A percentile compares a stretch with the other conserved stretches of the same genome.
These are phyloP conservation scores for Psilanteris sp. DNA, from an alignment of 1,140 invertebrate species.

Conservation along the genomic window DNA sequence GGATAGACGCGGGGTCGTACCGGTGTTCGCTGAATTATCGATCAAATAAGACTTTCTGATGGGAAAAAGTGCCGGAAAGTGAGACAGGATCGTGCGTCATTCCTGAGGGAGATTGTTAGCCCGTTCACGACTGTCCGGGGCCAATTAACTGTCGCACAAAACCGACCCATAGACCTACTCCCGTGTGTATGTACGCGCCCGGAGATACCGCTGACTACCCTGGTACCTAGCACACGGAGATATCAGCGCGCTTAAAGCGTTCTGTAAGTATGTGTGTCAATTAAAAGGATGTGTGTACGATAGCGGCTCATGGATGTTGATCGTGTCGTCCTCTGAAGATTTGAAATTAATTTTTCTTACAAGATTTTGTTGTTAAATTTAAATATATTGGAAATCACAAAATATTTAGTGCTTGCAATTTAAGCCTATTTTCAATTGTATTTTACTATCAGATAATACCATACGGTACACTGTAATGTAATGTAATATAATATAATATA, in stretches of 20 bases:
- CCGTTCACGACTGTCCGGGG: background rate
- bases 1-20: constrained; percentile 56
- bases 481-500: too few relatives aligned
- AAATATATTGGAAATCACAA: too few relatives aligned
- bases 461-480: too few relatives aligned
- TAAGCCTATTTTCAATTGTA: too few relatives aligned
- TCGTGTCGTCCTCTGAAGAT: too few relatives aligned
- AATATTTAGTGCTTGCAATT: too few relatives aligned
- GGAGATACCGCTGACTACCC: constrained; percentile 69
- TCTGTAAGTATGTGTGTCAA: constrained; percentile 39
- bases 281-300: background rate
- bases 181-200: constrained; percentile 67
- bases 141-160: constrained; percentile 9
- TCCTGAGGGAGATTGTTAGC: constrained; percentile 14
- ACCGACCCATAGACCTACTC: constrained; percentile 8
- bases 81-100: constrained; percentile 30
- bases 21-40: constrained; percentile 70
- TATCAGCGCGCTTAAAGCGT: constrained; percentile 44
- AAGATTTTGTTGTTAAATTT: too few relatives aligned
- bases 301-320: background rate
- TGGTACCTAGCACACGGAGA: constrained; percentile 69
- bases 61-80: constrained; percentile 63
- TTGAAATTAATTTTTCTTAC: too few relatives aligned
- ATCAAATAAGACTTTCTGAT: constrained; percentile 65
- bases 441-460: too few relatives aligned